Evolutionary conservation across 2,888 invertebrate species (phyloP).

Genomic region (Cataglyphis cursor): DNA sequence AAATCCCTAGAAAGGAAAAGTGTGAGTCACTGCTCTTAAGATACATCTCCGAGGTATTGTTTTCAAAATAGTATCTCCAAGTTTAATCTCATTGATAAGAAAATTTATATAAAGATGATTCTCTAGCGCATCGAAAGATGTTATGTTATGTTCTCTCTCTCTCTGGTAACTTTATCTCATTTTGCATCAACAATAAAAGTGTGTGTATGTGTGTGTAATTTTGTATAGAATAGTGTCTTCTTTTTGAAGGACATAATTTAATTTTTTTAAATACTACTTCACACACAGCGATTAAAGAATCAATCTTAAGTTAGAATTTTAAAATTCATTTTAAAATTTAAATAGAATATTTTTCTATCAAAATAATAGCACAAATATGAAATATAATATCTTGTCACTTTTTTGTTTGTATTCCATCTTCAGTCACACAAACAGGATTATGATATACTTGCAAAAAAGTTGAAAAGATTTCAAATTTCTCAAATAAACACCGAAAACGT

Average conservation of each 20-base stretch:
- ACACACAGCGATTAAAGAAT: neutral
- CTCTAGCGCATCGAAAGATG: neutral
- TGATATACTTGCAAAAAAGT: neutral
- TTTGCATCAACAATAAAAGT: neutral
- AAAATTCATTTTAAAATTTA: neutral
- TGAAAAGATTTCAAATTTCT: neutral
- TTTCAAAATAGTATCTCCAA: neutral
- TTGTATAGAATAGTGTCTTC: neutral
- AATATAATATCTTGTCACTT: neutral
- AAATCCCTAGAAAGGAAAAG: neutral
- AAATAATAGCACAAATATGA: neutral
- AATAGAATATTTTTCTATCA: neutral
- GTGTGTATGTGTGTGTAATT: neutral
- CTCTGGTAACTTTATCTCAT: neutral
- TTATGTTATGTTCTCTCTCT: neutral
- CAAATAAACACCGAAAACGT: neutral
- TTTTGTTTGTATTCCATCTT: too few species aligned
- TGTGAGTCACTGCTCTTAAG: neutral
- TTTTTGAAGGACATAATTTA: neutral
- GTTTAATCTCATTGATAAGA: conserved; percentile 18
- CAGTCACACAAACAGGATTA: too few species aligned
- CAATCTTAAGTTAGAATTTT: neutral
- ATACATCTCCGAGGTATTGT: conserved; percentile 17
- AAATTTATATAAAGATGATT: neutral
- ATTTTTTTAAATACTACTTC: neutral